Conservation (phyloP, 2,888 invertebrate genomes). For the Miltochrista miniata region DNA sequence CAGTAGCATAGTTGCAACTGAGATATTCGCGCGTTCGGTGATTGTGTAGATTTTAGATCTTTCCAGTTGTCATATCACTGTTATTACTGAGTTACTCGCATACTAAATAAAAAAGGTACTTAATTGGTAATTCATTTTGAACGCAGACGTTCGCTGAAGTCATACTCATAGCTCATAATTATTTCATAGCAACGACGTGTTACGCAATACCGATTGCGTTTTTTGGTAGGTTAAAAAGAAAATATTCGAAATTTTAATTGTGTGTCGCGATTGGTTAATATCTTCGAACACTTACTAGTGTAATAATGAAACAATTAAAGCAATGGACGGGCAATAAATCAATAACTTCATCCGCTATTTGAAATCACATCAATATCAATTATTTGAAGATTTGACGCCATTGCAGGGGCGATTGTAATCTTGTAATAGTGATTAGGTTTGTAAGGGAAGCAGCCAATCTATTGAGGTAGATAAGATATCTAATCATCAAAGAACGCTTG, state of each 20-base stretch:
- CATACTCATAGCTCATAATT: conserved; percentile 10
- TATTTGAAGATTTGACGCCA: not conserved
- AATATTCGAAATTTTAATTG: too few species aligned
- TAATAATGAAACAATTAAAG: not conserved
- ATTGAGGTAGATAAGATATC: too few species aligned
- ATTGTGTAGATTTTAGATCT: conserved; percentile 63
- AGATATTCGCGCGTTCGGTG: conserved; percentile 58
- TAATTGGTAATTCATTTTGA: conserved; percentile 14
- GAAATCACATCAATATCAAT: not conserved
- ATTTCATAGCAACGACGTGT: not conserved
- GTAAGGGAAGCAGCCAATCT: too few species aligned
- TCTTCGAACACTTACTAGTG: too few species aligned
- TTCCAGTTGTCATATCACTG: conserved; percentile 35
- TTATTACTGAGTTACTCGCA: conserved; percentile 20
- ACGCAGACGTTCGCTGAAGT: conserved; percentile 15
- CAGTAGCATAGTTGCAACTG: conserved; percentile 78
- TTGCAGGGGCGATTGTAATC: not conserved
- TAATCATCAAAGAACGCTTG: too few species aligned
- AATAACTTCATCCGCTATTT: not conserved
- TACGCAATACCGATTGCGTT: too few species aligned
- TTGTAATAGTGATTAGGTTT: not conserved
- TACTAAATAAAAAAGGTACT: conserved; percentile 16
- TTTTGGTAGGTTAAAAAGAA: too few species aligned
- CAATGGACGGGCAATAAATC: not conserved
- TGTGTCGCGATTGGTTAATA: too few species aligned